A percentile compares a stretch with the other conserved stretches of the same genome.
phyloP scores from a whole-genome alignment of 2,113 vertebrate species.

The Saguinus imperator region DNA sequence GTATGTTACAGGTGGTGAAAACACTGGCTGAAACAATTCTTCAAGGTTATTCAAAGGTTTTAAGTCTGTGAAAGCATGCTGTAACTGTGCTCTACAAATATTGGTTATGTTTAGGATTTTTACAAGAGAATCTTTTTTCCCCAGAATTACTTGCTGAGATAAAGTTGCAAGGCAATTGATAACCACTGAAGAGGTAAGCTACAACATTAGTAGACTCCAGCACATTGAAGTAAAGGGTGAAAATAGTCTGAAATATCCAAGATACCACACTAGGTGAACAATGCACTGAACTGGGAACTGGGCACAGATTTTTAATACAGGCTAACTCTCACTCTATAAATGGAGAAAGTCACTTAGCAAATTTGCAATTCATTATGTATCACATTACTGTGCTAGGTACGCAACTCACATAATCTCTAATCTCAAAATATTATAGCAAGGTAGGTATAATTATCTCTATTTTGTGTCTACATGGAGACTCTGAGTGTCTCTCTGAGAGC shows the following conservation, averaged over 20 bases:
- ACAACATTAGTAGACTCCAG: not conserved
- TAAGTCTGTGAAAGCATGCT: not conserved
- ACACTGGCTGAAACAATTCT: not conserved
- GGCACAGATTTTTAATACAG: not conserved
- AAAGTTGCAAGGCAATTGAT: not conserved
- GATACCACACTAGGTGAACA: not conserved
- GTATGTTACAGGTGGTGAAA: not conserved
- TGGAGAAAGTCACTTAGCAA: not conserved
- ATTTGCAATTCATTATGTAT: not conserved
- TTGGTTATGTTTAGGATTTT: not conserved
- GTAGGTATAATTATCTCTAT: not conserved
- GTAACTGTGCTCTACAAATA: not conserved
- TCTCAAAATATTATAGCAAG: conserved; percentile 5
- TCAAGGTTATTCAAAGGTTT: not conserved
- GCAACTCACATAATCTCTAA: not conserved
- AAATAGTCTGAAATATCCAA: conserved; percentile 16
- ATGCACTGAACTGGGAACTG: not conserved
- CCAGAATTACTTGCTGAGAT: not conserved
- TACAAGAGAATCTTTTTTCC: not conserved
- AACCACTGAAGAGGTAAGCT: not conserved
- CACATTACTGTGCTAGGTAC: not conserved
- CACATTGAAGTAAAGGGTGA: not conserved
- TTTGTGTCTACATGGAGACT: not conserved
- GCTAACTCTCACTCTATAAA: not conserved
- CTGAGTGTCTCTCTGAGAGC: not conserved